These are phyloP conservation scores for Anseranas semipalmata DNA, from an alignment of 2,113 vertebrate species.

Conservation along the genomic window DNA sequence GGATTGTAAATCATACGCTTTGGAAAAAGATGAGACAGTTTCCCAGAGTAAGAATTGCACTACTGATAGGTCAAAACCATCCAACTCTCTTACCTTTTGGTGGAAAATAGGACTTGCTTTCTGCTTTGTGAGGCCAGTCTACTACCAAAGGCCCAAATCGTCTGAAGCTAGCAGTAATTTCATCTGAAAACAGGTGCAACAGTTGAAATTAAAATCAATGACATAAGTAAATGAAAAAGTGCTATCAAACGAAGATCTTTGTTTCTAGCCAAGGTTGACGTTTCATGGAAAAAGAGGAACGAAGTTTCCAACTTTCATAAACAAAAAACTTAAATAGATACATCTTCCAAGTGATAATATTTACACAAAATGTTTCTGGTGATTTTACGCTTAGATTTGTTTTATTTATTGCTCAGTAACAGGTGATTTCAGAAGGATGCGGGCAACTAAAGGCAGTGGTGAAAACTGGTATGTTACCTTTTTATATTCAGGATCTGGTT, in stretches of 20 bases:
- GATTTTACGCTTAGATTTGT: neutral
- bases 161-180: slow-evolving; percentile 97
- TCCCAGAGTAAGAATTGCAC: neutral
- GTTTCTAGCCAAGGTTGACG: neutral
- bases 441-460: neutral
- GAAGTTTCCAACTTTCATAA: neutral
- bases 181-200: slow-evolving; percentile 78
- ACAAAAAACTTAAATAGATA: neutral
- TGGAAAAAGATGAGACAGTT: neutral
- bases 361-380: neutral
- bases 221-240: neutral
- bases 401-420: neutral
- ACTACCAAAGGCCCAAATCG: slow-evolving; percentile 97
- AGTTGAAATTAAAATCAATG: neutral
- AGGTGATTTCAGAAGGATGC: neutral
- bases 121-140: slow-evolving; percentile 99
- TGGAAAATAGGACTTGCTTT: slow-evolving; percentile 98
- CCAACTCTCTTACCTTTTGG: slow-evolving; percentile 88
- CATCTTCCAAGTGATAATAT: neutral
- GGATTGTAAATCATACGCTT: neutral
- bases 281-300: neutral
- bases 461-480: neutral
- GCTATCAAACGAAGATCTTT: neutral
- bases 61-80: neutral
- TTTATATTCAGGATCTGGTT: neutral